Conservation (phyloP, 2,113 vertebrate species). For the Stigmatopora argus region DNA sequence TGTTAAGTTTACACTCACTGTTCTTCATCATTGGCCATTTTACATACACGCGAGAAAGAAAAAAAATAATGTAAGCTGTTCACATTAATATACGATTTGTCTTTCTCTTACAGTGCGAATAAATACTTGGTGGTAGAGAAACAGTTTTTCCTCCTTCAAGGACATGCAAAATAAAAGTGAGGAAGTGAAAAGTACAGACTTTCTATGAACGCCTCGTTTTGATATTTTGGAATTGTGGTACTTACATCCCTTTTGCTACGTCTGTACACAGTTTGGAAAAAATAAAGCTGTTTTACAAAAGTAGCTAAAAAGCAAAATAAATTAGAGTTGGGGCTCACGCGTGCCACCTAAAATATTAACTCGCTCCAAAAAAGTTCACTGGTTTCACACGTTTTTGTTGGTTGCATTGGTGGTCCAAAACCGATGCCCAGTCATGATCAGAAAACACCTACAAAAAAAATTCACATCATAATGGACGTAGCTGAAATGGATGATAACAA, state of each 20-base stretch:
- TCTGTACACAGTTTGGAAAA: conserved; percentile 46
- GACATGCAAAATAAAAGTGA: conserved; percentile 24
- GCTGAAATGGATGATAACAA: conserved; percentile 46
- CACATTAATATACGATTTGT: conserved; percentile 14
- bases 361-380: background rate
- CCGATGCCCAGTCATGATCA: conserved; percentile 25
- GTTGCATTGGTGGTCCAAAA: conserved; percentile 34
- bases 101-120: conserved; percentile 24
- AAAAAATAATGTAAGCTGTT: conserved; percentile 9
- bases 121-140: conserved; percentile 18
- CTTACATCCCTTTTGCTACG: conserved; percentile 48
- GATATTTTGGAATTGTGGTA: conserved; percentile 41
- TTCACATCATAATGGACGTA: conserved; percentile 30
- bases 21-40: background rate
- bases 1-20: conserved; percentile 2
- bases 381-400: background rate
- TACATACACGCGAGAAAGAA: background rate
- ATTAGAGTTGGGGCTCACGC: background rate
- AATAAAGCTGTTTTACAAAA: conserved; percentile 36
- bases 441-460: conserved; percentile 8
- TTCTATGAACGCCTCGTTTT: conserved; percentile 23
- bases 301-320: conserved; percentile 56
- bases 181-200: conserved; percentile 27
- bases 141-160: conserved; percentile 1
- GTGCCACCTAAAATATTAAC: background rate